Conservation (phyloP, 2,888 invertebrate genomes). For the Platycnemis pennipes region DNA sequence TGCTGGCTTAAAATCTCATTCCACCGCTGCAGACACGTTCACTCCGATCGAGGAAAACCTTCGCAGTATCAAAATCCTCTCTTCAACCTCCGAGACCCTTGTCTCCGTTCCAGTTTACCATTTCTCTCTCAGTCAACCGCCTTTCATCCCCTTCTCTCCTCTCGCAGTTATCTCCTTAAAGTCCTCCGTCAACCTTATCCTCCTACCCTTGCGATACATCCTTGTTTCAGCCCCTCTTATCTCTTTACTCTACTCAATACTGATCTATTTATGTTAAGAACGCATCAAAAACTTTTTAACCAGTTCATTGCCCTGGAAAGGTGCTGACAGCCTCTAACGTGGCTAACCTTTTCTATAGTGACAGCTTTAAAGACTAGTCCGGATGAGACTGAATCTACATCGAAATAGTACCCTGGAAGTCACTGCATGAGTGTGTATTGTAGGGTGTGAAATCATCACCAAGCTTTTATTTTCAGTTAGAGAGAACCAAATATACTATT, state of each 20-base stretch:
- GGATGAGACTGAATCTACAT: no score
- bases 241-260: neutral
- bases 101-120: neutral
- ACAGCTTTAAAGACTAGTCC: no score
- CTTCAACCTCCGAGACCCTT: neutral
- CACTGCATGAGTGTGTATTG: no score
- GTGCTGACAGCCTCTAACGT: neutral
- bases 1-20: slow-evolving; percentile 4
- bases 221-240: neutral
- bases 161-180: neutral
- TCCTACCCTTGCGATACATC: neutral
- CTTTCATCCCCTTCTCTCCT: neutral
- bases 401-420: no score
- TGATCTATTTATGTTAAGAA: neutral
- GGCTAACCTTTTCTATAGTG: no score
- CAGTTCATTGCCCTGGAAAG: neutral
- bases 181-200: neutral
- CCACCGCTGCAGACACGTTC: neutral
- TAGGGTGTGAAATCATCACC: no score
- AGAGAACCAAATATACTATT: no score
- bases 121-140: neutral
- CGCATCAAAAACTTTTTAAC: neutral
- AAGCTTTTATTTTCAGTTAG: no score
- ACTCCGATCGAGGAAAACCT: neutral
- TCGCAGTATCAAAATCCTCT: neutral